Conservation (phyloP, 2,888 invertebrate species). For the Sarcophaga caerulescens region DNA sequence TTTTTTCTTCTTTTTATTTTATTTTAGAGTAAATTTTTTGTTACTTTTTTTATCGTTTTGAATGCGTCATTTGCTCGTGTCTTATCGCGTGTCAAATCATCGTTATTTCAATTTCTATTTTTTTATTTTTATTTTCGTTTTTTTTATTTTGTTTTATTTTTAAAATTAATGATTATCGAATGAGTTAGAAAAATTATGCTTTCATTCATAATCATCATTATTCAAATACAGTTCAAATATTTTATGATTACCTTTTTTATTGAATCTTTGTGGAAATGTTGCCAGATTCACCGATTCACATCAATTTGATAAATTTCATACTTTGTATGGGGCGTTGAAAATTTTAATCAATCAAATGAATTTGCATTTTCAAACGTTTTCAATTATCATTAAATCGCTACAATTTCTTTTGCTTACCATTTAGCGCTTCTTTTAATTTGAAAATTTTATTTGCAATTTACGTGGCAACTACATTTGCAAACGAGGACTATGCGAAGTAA, state of each 20-base stretch:
- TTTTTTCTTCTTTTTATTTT: background rate
- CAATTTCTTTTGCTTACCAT: too few relatives aligned
- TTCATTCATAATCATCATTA: conserved; percentile 52
- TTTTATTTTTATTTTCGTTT: conserved; percentile 44
- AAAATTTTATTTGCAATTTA: too few relatives aligned
- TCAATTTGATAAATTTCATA: too few relatives aligned
- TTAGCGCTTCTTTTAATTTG: too few relatives aligned
- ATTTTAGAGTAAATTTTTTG: conserved; percentile 1
- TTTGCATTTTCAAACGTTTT: too few relatives aligned
- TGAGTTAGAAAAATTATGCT: conserved; percentile 57
- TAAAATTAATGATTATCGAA: conserved; percentile 62
- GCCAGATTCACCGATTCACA: too few relatives aligned
- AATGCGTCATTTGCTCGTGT: conserved; percentile 59
- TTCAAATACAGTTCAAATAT: conserved; percentile 11
- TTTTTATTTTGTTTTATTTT: conserved; percentile 51
- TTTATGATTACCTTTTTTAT: background rate
- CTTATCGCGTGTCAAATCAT: conserved; percentile 78
- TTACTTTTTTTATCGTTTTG: conserved; percentile 14
- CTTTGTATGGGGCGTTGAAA: too few relatives aligned
- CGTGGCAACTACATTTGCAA: background rate
- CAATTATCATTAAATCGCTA: too few relatives aligned
- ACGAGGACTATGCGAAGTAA: background rate
- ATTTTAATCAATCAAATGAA: too few relatives aligned
- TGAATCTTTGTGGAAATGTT: too few relatives aligned
- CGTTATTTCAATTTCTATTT: conserved; percentile 71